phyloP scores from a whole-genome alignment of 1,140 invertebrate species.

The Sycobia sp. region DNA sequence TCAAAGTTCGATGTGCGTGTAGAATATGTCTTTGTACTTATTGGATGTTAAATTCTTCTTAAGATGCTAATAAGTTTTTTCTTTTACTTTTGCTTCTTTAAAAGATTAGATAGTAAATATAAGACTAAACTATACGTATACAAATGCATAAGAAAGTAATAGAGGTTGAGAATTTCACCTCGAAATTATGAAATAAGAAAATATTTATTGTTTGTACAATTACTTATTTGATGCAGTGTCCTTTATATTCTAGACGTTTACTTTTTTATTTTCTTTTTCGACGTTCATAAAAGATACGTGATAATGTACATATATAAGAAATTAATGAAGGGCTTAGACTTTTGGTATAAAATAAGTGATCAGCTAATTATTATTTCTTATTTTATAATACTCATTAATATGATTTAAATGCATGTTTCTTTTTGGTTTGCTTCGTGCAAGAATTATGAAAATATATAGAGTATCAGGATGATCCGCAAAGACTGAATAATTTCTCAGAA shows the following conservation, averaged over 20 bases:
- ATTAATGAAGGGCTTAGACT: background rate
- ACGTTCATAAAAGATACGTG: conserved; percentile 1
- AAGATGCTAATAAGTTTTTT: background rate
- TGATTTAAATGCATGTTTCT: background rate
- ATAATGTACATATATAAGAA: conserved; percentile 16
- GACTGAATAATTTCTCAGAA: too few species aligned
- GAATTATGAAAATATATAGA: conserved; percentile 2
- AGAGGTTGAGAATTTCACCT: background rate
- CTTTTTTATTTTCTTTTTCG: conserved; percentile 2
- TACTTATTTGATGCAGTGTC: conserved; percentile 13
- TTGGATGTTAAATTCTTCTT: conserved; percentile 16
- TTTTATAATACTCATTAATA: conserved; percentile 6
- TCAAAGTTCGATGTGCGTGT: conserved; percentile 15
- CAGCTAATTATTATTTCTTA: conserved; percentile 18
- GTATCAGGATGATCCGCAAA: conserved; percentile 27
- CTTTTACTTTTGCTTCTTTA: conserved; percentile 9
- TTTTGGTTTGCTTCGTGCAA: conserved; percentile 6
- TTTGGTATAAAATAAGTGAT: conserved; percentile 15
- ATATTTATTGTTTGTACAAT: too few species aligned
- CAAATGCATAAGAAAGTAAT: conserved; percentile 14
- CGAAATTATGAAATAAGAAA: conserved; percentile 7
- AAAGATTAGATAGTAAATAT: background rate
- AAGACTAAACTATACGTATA: background rate
- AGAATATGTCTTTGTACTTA: conserved; percentile 10
- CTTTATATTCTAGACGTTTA: background rate